phyloP scores from a whole-genome alignment of 2,113 vertebrate genomes.

The Brienomyrus longianalis region DNA sequence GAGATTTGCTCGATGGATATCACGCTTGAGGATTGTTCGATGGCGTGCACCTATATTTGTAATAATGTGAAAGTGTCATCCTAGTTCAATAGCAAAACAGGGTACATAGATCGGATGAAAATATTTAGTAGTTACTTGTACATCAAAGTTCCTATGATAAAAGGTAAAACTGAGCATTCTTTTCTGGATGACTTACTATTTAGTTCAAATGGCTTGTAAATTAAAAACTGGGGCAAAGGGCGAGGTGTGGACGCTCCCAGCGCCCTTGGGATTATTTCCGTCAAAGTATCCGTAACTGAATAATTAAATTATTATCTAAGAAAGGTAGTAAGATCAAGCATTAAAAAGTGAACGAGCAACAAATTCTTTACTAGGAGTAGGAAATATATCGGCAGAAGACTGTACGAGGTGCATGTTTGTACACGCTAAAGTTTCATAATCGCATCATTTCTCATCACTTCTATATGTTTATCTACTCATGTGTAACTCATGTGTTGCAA shows the following conservation, averaged over 20 bases:
- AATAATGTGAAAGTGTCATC: background rate
- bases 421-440: background rate
- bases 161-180: background rate
- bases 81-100: background rate
- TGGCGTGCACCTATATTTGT: background rate
- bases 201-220: background rate
- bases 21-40: background rate
- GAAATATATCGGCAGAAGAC: background rate
- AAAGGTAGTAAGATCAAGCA: background rate
- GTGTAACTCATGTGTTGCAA: background rate
- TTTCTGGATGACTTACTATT: background rate
- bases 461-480: background rate
- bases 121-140: background rate
- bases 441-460: background rate
- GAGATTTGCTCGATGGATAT: background rate
- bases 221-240: background rate
- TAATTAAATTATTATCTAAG: background rate
- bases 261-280: background rate
- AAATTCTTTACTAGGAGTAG: background rate
- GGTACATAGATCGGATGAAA: background rate
- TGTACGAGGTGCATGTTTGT: background rate
- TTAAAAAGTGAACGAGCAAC: background rate
- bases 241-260: background rate
- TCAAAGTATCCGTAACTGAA: background rate
- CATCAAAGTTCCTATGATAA: background rate